Evolutionary conservation across 2,113 vertebrate species (phyloP), one percentile per base, ranked within the genome.

Genomic region (Desmodus rotundus): DNA sequence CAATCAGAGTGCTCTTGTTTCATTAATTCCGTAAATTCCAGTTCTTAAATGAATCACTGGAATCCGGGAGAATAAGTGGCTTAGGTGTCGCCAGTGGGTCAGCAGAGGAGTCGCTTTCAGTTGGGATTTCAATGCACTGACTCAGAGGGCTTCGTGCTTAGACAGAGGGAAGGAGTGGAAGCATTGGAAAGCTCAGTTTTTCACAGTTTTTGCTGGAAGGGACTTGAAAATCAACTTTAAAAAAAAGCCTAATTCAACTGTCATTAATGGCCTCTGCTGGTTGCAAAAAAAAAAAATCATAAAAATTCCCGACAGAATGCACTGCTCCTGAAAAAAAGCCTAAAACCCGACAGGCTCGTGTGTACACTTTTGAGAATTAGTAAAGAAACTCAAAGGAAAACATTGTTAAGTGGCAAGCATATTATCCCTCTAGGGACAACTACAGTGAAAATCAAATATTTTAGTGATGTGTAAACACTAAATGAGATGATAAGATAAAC

Each of bases 191-290:
- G 2, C 43, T 58, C 7, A 16, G 43, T 78, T 52, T 20, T 86
- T 95, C 78, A 43, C 74, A 89, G 61, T 45, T 89, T 94, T 89
- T 94, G 87, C 52, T 65, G 33, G 19, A 92, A 95, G 20, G 43
- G 10, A 58, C 63, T 94, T 93, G 67, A 91, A 97, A 85, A 65
- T 81, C 1, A 8, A 52, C 47, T 63, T 96, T 68, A 93, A 77
- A 91, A 54, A 19, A 92, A 94, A 93, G 68, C 19, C 43, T n/a
- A 43, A 63, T 33, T 86, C 28, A 80, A 26, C n/a, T 83, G 68
- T 77, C 72, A 43, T 33, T 89, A 45, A 92, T 86, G 58, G 65
- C 36, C 72, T 81, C 38, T 73, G 24, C 36, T 84, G 45, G 45
- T 87, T 33, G 45, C 43, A 61, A 58, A 56, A 38, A 36, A 16